Conservation (phyloP, 2,113 vertebrate species). For the Corythornis cristatus region DNA sequence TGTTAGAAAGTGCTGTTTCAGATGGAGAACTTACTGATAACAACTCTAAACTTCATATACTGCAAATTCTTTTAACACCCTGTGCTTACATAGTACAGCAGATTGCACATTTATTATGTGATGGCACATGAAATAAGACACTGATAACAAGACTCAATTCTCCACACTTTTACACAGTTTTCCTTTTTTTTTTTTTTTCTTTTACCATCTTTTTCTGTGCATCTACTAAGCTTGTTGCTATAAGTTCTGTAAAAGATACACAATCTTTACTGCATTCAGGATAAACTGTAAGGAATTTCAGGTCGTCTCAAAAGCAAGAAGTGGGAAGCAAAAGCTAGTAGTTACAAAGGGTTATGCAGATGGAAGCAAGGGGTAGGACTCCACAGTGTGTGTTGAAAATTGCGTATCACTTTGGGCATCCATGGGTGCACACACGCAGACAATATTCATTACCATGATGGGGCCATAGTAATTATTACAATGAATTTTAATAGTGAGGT, state of each 20-base stretch:
- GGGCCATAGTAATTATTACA: constrained; percentile 44
- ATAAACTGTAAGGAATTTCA: constrained; percentile 2
- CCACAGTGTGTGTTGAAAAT: constrained; percentile 7
- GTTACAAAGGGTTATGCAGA: background rate
- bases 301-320: background rate
- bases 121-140: constrained; percentile 10
- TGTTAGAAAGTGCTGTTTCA: constrained; percentile 36
- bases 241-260: background rate
- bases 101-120: constrained; percentile 2
- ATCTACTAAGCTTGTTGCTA: background rate
- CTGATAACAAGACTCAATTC: background rate
- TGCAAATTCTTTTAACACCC: constrained; percentile 27
- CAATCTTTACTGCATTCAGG: background rate
- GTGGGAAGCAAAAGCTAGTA: background rate
- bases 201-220: background rate
- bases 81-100: background rate
- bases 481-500: constrained; percentile 55
- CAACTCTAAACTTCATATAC: background rate
- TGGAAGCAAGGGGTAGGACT: background rate
- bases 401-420: background rate
- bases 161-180: background rate
- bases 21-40: constrained; percentile 3
- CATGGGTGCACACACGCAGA: background rate
- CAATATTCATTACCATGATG: constrained; percentile 57
- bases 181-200: background rate